phyloP scores from a whole-genome alignment of 1,140 invertebrate species.

The Melitaea cinxia region DNA sequence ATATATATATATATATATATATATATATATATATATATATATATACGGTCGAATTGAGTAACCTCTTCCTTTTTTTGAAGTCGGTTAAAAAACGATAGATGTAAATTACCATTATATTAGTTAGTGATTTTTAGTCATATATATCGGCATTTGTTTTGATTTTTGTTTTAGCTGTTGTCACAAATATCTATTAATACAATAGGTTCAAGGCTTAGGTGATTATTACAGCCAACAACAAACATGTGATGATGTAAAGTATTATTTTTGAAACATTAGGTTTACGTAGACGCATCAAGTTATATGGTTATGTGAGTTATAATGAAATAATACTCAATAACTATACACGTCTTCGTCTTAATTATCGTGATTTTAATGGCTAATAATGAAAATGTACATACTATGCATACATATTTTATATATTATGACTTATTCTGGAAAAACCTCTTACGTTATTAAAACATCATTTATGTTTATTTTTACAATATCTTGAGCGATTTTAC shows the following conservation, averaged over 20 bases:
- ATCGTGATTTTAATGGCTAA: slow-evolving; percentile 12
- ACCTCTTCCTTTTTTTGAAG: too few species aligned
- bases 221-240: not conserved
- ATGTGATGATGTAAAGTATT: not conserved
- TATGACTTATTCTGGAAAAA: not conserved
- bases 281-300: not conserved
- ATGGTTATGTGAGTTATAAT: not conserved
- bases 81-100: too few species aligned
- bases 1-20: too few species aligned
- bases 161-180: not conserved
- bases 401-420: slow-evolving; percentile 1
- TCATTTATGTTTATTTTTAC: not conserved
- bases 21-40: too few species aligned
- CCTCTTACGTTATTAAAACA: not conserved
- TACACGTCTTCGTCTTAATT: not conserved
- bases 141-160: not conserved
- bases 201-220: not conserved
- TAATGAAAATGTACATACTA: not conserved
- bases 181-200: not conserved
- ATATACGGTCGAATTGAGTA: too few species aligned
- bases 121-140: too few species aligned
- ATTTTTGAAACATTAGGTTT: not conserved
- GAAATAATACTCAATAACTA: too few species aligned
- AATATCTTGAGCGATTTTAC: too few species aligned
- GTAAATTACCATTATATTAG: too few species aligned